These are phyloP conservation scores for Eurystomus glaucurus DNA, from an alignment of 2,797 vertebrate genomes.

Conservation along the genomic window DNA sequence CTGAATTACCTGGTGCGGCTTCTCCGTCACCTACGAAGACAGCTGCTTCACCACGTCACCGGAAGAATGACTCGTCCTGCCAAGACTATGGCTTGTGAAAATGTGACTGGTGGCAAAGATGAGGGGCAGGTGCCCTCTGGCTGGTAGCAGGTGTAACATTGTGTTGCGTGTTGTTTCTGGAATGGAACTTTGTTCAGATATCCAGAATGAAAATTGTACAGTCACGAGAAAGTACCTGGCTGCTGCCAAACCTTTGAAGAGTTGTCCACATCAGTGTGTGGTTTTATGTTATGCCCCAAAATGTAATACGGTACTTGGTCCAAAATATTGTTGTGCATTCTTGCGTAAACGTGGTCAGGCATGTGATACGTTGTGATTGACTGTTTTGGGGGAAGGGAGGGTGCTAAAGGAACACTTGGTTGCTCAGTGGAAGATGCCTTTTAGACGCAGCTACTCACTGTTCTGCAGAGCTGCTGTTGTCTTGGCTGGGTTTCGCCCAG, in stretches of 20 bases:
- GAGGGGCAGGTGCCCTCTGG: conserved; percentile 11
- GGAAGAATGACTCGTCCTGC: conserved; percentile 87
- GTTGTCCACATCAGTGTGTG: not conserved
- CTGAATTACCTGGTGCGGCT: conserved; percentile 90
- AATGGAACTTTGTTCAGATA: conserved; percentile 7
- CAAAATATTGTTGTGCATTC: conserved; percentile 61
- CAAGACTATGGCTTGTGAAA: conserved; percentile 88
- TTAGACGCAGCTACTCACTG: not conserved
- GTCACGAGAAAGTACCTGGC: not conserved
- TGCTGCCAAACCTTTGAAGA: conserved; percentile 46
- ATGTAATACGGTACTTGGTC: conserved; percentile 61
- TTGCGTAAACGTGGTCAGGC: conserved; percentile 64
- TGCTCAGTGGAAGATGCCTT: not conserved
- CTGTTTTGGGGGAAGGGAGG: conserved; percentile 1
- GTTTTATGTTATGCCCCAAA: conserved; percentile 35
- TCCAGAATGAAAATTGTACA: conserved; percentile 22
- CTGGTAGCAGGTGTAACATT: not conserved
- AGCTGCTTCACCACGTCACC: conserved; percentile 91
- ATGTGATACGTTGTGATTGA: conserved; percentile 67
- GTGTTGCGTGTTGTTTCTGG: not conserved
- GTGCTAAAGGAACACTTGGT: not conserved
- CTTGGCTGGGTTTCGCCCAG: not conserved
- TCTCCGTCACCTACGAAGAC: conserved; percentile 95
- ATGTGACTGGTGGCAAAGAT: not conserved
- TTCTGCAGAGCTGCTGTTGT: conserved; percentile 8